Percentiles rank a stretch among this genome's conserved stretches.
Conservation (phyloP, 2,797 vertebrate genomes). For the Ispidina picta region DNA sequence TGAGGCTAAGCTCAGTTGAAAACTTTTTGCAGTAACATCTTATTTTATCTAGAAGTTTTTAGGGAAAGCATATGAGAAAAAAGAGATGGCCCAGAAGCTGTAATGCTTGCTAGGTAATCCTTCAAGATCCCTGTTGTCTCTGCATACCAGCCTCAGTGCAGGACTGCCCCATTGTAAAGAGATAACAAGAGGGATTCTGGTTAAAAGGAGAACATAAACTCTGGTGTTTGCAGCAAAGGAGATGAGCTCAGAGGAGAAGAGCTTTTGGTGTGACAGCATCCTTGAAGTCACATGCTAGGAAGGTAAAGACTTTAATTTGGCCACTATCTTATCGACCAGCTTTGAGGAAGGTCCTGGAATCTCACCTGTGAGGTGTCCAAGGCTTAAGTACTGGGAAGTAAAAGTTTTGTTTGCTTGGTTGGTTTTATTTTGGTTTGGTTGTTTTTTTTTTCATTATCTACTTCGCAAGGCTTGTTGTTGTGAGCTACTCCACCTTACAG, state of each 20-base stretch:
- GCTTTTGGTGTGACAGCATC: not conserved
- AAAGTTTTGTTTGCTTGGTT: not conserved
- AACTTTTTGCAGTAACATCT: not conserved
- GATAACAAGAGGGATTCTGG: not conserved
- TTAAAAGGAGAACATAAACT: not conserved
- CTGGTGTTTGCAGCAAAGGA: not conserved
- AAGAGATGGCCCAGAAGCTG: not conserved
- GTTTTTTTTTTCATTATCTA: not conserved
- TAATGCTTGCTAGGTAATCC: not conserved
- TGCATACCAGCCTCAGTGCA: not conserved
- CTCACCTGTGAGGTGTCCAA: not conserved
- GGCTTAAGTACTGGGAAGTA: not conserved
- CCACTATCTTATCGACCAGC: not conserved
- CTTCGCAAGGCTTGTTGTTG: not conserved
- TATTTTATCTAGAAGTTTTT: not conserved
- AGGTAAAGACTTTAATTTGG: not conserved
- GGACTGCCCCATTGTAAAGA: accelerated
- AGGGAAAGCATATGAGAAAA: not conserved
- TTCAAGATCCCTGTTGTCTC: not conserved
- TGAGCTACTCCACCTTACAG: not conserved
- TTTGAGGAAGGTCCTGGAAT: not conserved
- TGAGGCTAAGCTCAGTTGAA: not conserved
- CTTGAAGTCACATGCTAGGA: not conserved
- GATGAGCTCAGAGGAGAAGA: no score
- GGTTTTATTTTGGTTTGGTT: no score